Base-by-base conservation (phyloP, 2,888 invertebrate genomes). In the Pyrgus malvae region DNA sequence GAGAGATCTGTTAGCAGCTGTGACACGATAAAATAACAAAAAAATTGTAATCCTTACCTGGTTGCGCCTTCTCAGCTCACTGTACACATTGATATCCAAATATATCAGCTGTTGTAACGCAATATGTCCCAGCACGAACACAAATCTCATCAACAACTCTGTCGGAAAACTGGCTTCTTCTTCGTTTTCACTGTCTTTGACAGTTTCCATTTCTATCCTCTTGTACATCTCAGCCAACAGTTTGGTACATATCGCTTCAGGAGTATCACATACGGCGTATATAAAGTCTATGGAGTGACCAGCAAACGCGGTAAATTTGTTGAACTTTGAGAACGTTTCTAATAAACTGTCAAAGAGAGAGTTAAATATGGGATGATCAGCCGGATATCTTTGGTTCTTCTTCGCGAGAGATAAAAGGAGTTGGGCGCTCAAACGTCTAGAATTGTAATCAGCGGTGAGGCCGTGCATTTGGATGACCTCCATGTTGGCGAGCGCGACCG, bases 1-100 rank as follows among this genome's bases (percentile, higher is more conserved):
- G n/a, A n/a, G n/a, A n/a, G n/a, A n/a, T n/a, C n/a, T n/a, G n/a
- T n/a, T n/a, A n/a, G n/a, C n/a, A n/a, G n/a, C n/a, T n/a, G n/a
- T n/a, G n/a, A n/a, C n/a, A n/a, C n/a, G n/a, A n/a, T n/a, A n/a
- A n/a, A n/a, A n/a, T n/a, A n/a, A n/a, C n/a, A n/a, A n/a, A n/a
- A n/a, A n/a, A n/a, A n/a, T n/a, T n/a, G n/a, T n/a, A 2, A 11
- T 14, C 9, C 56, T 67, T 66, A 85, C 90, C 87, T 83, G 83
- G 68, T 86, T 89, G 58, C 80, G 85, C 80, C 80, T 92, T 69
- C 85, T 73, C 67, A 97, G 87, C 78, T 97, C 97, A 58, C 95
- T 95, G 66, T 97, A 96, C 3, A 98, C 93, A 62, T 92, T 92
- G 21, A 94, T 94, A 69, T 98, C 98, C 53, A 98, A 90, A 74